Percentiles rank a stretch among this genome's conserved stretches.
Conservation (phyloP, 2,888 invertebrate species). For the Tiliacea citrago region DNA sequence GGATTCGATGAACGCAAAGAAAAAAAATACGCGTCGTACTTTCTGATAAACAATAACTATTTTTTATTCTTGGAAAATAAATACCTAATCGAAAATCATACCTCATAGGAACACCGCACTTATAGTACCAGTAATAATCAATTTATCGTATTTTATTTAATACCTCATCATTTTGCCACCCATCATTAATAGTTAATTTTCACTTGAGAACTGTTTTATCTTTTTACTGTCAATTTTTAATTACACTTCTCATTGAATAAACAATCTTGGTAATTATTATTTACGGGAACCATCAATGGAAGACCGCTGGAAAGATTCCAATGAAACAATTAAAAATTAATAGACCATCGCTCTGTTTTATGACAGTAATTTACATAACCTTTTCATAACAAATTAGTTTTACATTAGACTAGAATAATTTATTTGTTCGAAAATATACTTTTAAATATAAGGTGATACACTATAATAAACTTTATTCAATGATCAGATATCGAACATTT, state of each 20-base stretch:
- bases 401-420: slow-evolving; percentile 6
- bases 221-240: slow-evolving; percentile 45
- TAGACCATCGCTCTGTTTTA: slow-evolving; percentile 40
- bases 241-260: slow-evolving; percentile 40
- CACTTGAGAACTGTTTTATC: slow-evolving; percentile 35
- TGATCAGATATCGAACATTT: no score
- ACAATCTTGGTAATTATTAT: slow-evolving; percentile 51
- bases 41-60: background rate
- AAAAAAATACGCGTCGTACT: background rate
- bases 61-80: background rate
- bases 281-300: slow-evolving; percentile 53
- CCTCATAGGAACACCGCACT: background rate
- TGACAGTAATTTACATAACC: slow-evolving; percentile 43
- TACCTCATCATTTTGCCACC: slow-evolving; percentile 13
- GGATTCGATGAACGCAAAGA: background rate
- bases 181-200: slow-evolving; percentile 22
- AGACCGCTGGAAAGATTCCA: slow-evolving; percentile 59
- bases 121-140: background rate
- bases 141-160: slow-evolving; percentile 20
- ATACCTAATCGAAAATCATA: background rate
- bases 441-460: no score
- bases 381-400: slow-evolving; percentile 32
- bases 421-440: no score
- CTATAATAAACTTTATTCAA: no score
- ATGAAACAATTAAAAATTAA: slow-evolving; percentile 63